phyloP scores from a whole-genome alignment of 2,888 invertebrate genomes.

The Bhutanitis thaidina region DNA sequence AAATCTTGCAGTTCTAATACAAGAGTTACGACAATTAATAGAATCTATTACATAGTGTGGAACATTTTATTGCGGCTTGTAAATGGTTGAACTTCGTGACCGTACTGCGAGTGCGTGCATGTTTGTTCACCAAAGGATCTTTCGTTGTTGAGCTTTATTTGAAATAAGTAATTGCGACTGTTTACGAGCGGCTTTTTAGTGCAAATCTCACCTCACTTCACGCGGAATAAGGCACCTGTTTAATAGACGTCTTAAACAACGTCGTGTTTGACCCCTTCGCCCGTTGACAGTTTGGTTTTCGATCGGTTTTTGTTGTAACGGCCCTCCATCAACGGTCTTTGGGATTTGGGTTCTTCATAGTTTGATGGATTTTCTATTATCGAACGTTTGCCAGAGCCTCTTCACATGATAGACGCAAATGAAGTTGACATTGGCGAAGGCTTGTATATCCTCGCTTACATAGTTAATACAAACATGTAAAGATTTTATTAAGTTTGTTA shows the following conservation, averaged over 20 bases:
- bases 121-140: constrained; percentile 35
- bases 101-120: constrained; percentile 15
- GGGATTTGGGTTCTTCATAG: no score
- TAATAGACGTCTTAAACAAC: constrained; percentile 19
- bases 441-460: no score
- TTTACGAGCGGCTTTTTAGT: constrained; percentile 32
- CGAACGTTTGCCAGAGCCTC: no score
- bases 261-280: constrained; percentile 13
- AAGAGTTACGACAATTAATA: no score
- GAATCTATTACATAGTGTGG: no score
- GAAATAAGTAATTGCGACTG: constrained; percentile 45
- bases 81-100: background rate
- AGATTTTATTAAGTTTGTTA: no score
- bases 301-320: background rate
- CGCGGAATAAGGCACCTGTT: constrained; percentile 10
- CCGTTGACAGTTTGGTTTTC: background rate
- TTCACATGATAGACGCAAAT: no score
- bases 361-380: no score
- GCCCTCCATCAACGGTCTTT: no score
- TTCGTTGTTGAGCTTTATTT: constrained; percentile 42
- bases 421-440: no score
- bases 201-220: constrained; percentile 1
- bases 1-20: no score
- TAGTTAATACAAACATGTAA: no score
- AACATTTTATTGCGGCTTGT: background rate